These are phyloP conservation scores for Pungitius pungitius DNA, from an alignment of 2,113 vertebrate species.

Conservation along the genomic window DNA sequence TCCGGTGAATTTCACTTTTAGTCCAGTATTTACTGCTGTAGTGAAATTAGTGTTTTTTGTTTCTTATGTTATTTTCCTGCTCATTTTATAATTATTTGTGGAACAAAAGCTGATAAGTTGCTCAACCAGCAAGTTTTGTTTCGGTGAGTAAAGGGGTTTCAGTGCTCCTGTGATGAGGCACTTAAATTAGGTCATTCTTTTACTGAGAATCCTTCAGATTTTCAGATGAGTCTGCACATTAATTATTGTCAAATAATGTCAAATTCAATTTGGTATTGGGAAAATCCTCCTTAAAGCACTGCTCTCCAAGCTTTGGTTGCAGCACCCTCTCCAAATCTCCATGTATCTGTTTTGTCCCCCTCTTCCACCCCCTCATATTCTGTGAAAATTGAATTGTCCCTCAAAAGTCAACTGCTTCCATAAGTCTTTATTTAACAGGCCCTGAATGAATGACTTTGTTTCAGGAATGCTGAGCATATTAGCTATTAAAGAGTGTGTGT, in stretches of 20 bases:
- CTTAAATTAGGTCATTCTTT: slow-evolving; percentile 67
- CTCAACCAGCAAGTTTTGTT: slow-evolving; percentile 96
- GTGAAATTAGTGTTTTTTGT: slow-evolving; percentile 62
- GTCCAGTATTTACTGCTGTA: slow-evolving; percentile 66
- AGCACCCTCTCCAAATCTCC: slow-evolving; percentile 72
- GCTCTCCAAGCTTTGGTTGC: slow-evolving; percentile 80
- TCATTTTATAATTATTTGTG: slow-evolving; percentile 60
- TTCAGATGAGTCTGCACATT: slow-evolving; percentile 42
- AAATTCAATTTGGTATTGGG: slow-evolving; percentile 21
- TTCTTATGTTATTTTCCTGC: slow-evolving; percentile 48
- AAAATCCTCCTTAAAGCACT: slow-evolving; percentile 70
- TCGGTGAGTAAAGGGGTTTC: slow-evolving; percentile 60
- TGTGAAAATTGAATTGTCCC: slow-evolving; percentile 37
- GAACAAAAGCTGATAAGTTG: slow-evolving; percentile 79
- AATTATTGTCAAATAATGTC: slow-evolving; percentile 43
- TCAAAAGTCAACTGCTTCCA: slow-evolving; percentile 42
- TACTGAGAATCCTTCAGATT: slow-evolving; percentile 37
- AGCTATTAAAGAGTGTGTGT: slow-evolving; percentile 27
- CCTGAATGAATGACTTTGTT: slow-evolving; percentile 46
- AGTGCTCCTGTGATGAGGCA: slow-evolving; percentile 68
- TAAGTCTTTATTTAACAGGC: slow-evolving; percentile 51
- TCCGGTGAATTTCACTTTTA: slow-evolving; percentile 52
- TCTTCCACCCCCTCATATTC: background rate
- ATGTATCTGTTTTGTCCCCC: slow-evolving; percentile 18
- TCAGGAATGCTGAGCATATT: slow-evolving; percentile 51